These are phyloP conservation scores for Panagrolaimus sp. DNA, from an alignment of 1,140 invertebrate species.

Conservation along the genomic window DNA sequence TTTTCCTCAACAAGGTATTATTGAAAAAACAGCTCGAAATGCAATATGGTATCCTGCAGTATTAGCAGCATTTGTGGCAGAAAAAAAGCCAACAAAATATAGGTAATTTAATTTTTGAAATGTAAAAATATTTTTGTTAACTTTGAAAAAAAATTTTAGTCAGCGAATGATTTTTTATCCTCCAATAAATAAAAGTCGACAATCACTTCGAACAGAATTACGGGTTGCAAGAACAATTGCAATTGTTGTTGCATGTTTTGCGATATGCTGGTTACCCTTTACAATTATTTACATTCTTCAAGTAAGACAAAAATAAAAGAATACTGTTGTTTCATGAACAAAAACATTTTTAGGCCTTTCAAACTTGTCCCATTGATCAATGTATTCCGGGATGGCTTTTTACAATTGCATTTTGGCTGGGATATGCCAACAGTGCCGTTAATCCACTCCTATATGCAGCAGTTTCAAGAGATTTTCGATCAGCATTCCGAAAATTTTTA, in stretches of 20 bases:
- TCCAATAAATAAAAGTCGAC: conserved; percentile 23
- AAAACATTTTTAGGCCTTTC: conserved; percentile 39
- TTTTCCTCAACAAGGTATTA: too few relatives aligned
- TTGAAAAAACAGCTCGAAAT: background rate
- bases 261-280: conserved; percentile 88
- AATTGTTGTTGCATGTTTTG: conserved; percentile 86
- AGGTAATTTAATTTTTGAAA: conserved; percentile 18
- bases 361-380: conserved; percentile 39
- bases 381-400: conserved; percentile 52
- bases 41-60: conserved; percentile 49
- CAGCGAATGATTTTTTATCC: conserved; percentile 40
- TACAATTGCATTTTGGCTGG: conserved; percentile 68
- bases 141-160: conserved; percentile 25
- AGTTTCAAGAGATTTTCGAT: conserved; percentile 80
- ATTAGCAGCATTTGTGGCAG: conserved; percentile 36
- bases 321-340: background rate
- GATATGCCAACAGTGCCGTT: conserved; percentile 80
- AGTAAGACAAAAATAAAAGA: conserved; percentile 23
- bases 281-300: conserved; percentile 54
- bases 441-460: conserved; percentile 91
- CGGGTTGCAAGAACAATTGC: conserved; percentile 73
- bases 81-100: conserved; percentile 18
- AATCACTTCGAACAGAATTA: conserved; percentile 47
- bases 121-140: background rate
- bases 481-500: conserved; percentile 81